Conservation (phyloP, 2,888 invertebrate species). For the Trachelus iudaicus region DNA sequence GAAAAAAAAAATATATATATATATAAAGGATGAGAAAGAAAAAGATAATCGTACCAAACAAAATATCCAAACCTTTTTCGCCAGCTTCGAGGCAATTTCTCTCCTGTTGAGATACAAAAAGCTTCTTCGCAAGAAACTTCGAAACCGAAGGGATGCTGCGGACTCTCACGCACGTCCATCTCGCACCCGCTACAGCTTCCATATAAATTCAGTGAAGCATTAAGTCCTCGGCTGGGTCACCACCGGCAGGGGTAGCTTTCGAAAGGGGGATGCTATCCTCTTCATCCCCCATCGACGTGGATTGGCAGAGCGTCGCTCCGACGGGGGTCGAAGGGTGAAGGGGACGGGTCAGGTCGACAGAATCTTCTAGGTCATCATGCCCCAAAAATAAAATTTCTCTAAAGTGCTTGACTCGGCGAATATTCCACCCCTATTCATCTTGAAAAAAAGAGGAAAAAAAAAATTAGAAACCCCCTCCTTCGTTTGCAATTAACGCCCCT, state of each 20-base stretch:
- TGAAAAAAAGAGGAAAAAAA: too few species aligned
- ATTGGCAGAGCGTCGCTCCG: background rate
- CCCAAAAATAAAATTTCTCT: background rate
- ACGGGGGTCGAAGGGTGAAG: background rate
- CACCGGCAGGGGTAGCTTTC: background rate
- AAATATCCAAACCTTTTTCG: background rate
- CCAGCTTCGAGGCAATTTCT: background rate
- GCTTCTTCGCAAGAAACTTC: background rate
- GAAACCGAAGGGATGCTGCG: background rate
- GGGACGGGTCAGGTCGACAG: background rate
- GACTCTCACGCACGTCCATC: background rate
- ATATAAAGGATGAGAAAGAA: background rate
- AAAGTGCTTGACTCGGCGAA: slow-evolving; percentile 1
- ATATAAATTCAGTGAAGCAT: slow-evolving; percentile 6
- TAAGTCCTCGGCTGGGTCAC: background rate
- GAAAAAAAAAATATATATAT: background rate
- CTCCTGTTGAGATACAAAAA: background rate
- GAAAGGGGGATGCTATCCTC: background rate
- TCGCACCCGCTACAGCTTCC: background rate
- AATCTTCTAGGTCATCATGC: background rate
- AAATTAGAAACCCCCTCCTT: too few species aligned
- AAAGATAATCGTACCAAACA: background rate
- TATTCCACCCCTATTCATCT: background rate
- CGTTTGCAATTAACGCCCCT: background rate
- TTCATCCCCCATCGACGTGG: background rate